These are phyloP conservation scores for rabbit (Oryctolagus cuniculus) DNA, from an alignment of 2,113 vertebrate species.

Conservation along the genomic window mOryCun1.1 NC_091434.1:113373501-113374000, in stretches of 20 bases:
- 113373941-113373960: not conserved
- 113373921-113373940: not conserved
- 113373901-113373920: not conserved
- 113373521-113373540: not conserved
- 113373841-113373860: slow-evolving; percentile 1
- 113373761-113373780: not conserved
- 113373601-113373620: not conserved
- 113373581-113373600: not conserved
- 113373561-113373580: not conserved
- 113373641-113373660: slow-evolving; percentile 36
- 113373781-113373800: not conserved
- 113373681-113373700: not conserved
- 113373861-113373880: slow-evolving; percentile 24
- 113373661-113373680: not conserved
- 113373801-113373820: slow-evolving; percentile 36
- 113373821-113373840: not conserved
- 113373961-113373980: slow-evolving; percentile 24
- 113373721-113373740: not conserved
- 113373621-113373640: not conserved
- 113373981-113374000: not conserved
- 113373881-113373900: not conserved
- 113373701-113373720: not conserved
- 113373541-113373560: not conserved
- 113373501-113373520: not conserved
- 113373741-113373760: not conserved